phyloP scores from a whole-genome alignment of 2,113 vertebrate genomes.

The Shinisaurus crocodilurus region DNA sequence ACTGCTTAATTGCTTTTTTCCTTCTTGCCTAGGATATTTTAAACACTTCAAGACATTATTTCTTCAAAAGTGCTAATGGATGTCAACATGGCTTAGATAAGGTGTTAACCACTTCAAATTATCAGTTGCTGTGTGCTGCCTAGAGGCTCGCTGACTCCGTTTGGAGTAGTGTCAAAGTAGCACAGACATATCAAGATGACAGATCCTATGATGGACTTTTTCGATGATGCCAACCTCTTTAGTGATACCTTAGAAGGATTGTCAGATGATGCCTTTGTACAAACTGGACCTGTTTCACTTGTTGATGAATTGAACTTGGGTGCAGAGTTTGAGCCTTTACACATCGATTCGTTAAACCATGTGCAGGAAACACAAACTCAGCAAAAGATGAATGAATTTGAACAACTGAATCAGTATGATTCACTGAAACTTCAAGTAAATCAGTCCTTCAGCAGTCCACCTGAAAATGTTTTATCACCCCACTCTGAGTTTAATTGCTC shows the following conservation, averaged over 20 bases:
- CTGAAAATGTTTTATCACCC: conserved; percentile 83
- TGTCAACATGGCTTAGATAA: conserved; percentile 73
- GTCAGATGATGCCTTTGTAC: conserved; percentile 90
- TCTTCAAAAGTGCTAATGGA: conserved; percentile 71
- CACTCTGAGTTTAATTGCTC: conserved; percentile 89
- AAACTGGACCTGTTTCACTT: conserved; percentile 89
- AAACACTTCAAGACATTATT: conserved; percentile 57
- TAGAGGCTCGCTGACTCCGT: conserved; percentile 67
- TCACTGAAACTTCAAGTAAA: conserved; percentile 86
- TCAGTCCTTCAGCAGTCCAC: conserved; percentile 84
- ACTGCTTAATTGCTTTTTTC: conserved; percentile 48
- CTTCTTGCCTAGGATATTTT: conserved; percentile 65
- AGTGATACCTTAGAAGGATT: conserved; percentile 92
- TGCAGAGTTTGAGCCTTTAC: conserved; percentile 93
- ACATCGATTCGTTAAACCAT: conserved; percentile 86
- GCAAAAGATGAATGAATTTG: conserved; percentile 87
- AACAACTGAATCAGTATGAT: conserved; percentile 87
- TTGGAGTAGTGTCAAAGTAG: conserved; percentile 70
- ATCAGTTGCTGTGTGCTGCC: conserved; percentile 61
- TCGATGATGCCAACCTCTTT: conserved; percentile 96
- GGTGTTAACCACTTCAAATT: conserved; percentile 71
- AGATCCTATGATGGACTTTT: conserved; percentile 96
- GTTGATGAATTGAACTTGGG: conserved; percentile 95
- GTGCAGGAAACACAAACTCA: conserved; percentile 84
- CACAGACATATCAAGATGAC: conserved; percentile 80